Evolutionary conservation across 2,113 vertebrate species (phyloP).

Genomic region (Aythya baeri): DNA sequence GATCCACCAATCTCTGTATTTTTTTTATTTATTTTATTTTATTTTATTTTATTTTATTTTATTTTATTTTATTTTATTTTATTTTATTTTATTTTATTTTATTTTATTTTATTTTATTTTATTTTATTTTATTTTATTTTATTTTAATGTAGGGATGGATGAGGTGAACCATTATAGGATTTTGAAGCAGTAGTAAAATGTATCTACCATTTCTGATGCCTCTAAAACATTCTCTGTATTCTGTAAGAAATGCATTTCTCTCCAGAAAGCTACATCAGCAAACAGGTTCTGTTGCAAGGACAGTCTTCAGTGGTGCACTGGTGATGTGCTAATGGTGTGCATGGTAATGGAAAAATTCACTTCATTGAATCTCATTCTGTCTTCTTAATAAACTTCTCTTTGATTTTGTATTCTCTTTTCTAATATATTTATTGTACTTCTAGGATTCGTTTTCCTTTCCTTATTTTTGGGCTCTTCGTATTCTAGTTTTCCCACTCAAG

Average conservation of each 20-base stretch:
- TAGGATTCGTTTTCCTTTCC: neutral
- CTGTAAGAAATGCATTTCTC: neutral
- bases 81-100: neutral
- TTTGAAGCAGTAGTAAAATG: neutral
- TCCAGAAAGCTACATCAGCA: neutral
- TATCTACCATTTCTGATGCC: neutral
- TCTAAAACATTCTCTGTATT: neutral
- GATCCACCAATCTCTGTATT: neutral
- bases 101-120: neutral
- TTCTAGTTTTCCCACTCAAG: neutral
- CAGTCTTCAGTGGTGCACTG: neutral
- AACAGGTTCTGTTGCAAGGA: neutral
- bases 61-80: neutral
- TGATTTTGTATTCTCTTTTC: neutral
- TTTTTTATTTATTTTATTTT: neutral
- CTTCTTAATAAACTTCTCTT: neutral
- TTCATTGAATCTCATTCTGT: neutral
- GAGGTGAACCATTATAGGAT: neutral
- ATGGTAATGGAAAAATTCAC: neutral
- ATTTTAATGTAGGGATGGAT: neutral
- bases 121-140: neutral
- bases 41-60: neutral
- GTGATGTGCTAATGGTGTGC: neutral
- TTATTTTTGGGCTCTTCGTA: fast-evolving
- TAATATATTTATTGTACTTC: neutral